Evolutionary conservation across 1,140 invertebrate species (phyloP), one percentile per base, ranked within the genome.

Genomic region (Sycophila sp.): DNA sequence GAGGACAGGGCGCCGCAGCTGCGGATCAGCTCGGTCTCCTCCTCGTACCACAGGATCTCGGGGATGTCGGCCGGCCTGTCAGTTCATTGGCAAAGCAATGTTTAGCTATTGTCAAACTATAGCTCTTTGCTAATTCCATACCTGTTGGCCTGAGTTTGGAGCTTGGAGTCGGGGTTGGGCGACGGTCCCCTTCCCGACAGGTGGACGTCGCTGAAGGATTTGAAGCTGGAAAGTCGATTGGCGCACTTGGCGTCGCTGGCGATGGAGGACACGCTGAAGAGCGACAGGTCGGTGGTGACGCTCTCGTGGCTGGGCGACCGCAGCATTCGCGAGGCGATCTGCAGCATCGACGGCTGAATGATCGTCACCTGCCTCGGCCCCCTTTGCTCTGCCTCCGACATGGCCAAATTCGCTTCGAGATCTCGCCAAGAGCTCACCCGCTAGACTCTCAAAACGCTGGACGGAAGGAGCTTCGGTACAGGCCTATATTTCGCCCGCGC

Each of bases 281-380:
- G 83, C 0, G 92, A 94, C 32, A 94, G 81, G 80, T 94, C 93
- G 2, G 93, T 94, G 6, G 92, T 93, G 72, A 94, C 92, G 17
- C 91, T 93, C 83, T 95, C 94, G 80, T 93, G 93, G 36, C 92
- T 94, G 2, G 94, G 93, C 6, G 93, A 94, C 22, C 93, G 87
- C 19, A 93, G 86, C 83, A 94, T 92, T n/a, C 91, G 85, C 76
- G 88, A 86, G 1, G 86, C 84, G 0, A 89, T 87, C 55, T 86
- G 85, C 38, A 89, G 73, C 2, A 85, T 83, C 5, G 87, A 86
- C 13, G 88, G 87, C 70, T 87, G 84, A n/a, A n/a, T n/a, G 40
- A 87, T 74, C 71, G 78, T 80, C 62, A 81, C 69, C 69, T 80
- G 63, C 22, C 76, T 74, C 10, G 77, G 73, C 42, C 76, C 51